phyloP scores from a whole-genome alignment of 2,888 invertebrate species.

The Cantharis rustica region DNA sequence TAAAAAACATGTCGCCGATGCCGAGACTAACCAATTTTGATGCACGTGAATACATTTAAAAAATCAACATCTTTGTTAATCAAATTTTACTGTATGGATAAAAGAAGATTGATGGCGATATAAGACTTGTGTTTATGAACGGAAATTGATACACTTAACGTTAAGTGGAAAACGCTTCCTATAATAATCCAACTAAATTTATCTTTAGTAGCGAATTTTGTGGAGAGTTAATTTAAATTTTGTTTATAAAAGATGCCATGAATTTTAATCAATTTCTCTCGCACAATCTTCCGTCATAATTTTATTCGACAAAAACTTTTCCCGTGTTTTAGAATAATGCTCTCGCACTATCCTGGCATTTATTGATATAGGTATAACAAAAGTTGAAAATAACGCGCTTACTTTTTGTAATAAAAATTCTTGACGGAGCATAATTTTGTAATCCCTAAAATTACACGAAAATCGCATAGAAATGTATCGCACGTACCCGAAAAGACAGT shows the following conservation, averaged over 20 bases:
- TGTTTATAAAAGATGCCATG: slow-evolving; percentile 47
- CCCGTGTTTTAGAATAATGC: no score
- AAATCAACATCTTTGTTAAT: slow-evolving; percentile 21
- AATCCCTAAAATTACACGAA: background rate
- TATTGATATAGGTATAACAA: no score
- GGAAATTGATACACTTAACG: slow-evolving; percentile 54
- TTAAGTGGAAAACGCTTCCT: slow-evolving; percentile 54
- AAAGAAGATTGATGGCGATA: slow-evolving; percentile 31
- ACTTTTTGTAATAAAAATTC: background rate
- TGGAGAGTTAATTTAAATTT: slow-evolving; percentile 50
- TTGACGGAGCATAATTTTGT: background rate
- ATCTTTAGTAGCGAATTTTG: slow-evolving; percentile 49
- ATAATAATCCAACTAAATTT: slow-evolving; percentile 55
- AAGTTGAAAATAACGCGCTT: background rate
- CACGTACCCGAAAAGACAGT: slow-evolving; percentile 17
- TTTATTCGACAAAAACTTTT: background rate
- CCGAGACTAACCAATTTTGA: slow-evolving; percentile 16
- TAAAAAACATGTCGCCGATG: slow-evolving; percentile 30
- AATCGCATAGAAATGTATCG: background rate
- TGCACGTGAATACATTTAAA: slow-evolving; percentile 7
- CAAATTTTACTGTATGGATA: slow-evolving; percentile 5
- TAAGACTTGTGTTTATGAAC: slow-evolving; percentile 48
- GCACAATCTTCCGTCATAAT: background rate
- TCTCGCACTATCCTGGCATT: no score
- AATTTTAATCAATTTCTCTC: slow-evolving; percentile 49